phyloP scores from a whole-genome alignment of 2,797 vertebrate species.

The Gobionotothen gibberifrons region DNA sequence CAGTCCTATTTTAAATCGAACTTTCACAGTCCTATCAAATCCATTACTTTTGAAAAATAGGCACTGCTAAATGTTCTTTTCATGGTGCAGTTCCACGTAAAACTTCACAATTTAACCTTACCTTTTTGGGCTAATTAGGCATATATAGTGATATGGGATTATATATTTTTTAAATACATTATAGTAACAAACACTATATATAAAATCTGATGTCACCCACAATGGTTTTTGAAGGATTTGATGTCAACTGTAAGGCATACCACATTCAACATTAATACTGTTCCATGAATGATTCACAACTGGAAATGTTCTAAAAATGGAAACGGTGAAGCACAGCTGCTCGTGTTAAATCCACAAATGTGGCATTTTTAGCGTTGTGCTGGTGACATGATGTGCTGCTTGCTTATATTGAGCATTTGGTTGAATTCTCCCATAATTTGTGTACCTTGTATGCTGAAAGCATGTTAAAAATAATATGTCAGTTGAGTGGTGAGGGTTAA shows the following conservation, averaged over 20 bases:
- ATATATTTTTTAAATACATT: conserved; percentile 3
- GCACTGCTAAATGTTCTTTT: not conserved
- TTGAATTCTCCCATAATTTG: conserved; percentile 40
- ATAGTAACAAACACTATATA: not conserved
- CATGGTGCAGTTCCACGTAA: not conserved
- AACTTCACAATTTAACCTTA: too few species aligned
- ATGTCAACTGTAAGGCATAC: conserved; percentile 13
- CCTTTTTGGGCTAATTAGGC: not conserved
- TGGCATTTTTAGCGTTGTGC: conserved; percentile 46
- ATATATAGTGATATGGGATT: not conserved
- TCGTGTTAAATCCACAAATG: conserved; percentile 44
- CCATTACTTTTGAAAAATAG: not conserved
- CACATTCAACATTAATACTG: conserved; percentile 29
- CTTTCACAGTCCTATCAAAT: not conserved
- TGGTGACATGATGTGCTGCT: conserved; percentile 34
- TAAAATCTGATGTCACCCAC: conserved; percentile 15
- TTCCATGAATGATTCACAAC: conserved; percentile 50
- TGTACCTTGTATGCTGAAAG: conserved; percentile 41
- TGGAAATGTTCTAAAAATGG: conserved; percentile 67
- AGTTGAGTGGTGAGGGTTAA: conserved; percentile 61
- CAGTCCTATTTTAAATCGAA: too few species aligned
- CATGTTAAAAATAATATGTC: conserved; percentile 53
- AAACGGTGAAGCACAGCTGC: conserved; percentile 57
- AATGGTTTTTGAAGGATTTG: conserved; percentile 26
- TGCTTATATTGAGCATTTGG: conserved; percentile 40